Evolutionary conservation across 2,888 invertebrate species (phyloP).

Genomic region (Papilio gigon): DNA sequence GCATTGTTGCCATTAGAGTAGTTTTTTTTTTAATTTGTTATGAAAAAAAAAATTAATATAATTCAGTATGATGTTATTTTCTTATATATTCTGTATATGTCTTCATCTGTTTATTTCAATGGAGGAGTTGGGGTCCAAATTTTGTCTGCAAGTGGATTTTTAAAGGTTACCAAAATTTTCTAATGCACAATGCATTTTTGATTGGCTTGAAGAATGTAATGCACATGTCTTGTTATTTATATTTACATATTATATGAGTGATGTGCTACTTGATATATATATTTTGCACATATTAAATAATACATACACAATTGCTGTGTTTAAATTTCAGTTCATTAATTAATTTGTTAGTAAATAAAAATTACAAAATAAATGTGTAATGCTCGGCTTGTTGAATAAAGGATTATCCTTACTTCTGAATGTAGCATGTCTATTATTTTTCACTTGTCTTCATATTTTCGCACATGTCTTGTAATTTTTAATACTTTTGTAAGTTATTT

Average conservation of each 20-base stretch:
- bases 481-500: background rate
- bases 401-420: background rate
- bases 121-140: slow-evolving; percentile 16
- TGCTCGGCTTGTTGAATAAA: too few relatives aligned
- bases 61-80: slow-evolving; percentile 46
- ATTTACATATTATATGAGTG: background rate
- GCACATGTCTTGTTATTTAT: background rate
- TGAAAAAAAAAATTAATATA: too few relatives aligned
- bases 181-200: background rate
- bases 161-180: slow-evolving; percentile 25
- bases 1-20: slow-evolving; percentile 46
- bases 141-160: slow-evolving; percentile 6
- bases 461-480: background rate
- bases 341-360: background rate
- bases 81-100: slow-evolving; percentile 3
- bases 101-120: slow-evolving; percentile 28
- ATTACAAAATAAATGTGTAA: background rate
- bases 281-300: too few relatives aligned
- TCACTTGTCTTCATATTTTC: background rate
- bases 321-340: too few relatives aligned
- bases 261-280: too few relatives aligned
- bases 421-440: slow-evolving; percentile 1
- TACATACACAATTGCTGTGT: too few relatives aligned
- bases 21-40: too few relatives aligned
- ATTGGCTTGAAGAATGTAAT: slow-evolving; percentile 15